These are phyloP conservation scores for Microcebus lehilahytsara DNA, from an alignment of 2,113 vertebrate species.

Conservation along the genomic window DNA sequence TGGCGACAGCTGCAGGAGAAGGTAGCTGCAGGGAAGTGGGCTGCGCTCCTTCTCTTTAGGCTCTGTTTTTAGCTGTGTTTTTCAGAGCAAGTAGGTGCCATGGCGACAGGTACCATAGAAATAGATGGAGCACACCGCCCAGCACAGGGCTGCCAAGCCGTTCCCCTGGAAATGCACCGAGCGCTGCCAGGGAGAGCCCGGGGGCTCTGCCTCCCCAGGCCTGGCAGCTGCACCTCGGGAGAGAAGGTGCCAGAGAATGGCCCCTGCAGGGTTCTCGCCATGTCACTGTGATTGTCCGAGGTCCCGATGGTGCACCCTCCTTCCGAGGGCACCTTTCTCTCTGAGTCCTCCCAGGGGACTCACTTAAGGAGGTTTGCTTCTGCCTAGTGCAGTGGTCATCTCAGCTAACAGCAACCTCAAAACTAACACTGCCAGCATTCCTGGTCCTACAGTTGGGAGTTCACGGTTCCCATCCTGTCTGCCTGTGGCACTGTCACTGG, in stretches of 20 bases:
- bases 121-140: conserved; percentile 45
- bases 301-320: accelerated
- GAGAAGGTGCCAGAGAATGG: not conserved
- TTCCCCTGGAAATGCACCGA: conserved; percentile 64
- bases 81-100: conserved; percentile 65
- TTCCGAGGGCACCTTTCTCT: not conserved
- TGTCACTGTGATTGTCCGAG: not conserved
- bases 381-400: not conserved
- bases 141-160: not conserved
- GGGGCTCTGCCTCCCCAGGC: not conserved
- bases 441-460: not conserved
- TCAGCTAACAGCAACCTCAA: not conserved
- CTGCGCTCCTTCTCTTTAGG: not conserved
- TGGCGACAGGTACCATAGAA: conserved; percentile 75
- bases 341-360: not conserved
- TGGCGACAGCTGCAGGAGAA: not conserved
- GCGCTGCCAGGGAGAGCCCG: not conserved
- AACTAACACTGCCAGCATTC: not conserved
- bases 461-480: not conserved
- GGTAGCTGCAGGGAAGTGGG: not conserved
- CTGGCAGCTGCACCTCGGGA: not conserved
- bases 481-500: not conserved
- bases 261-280: not conserved
- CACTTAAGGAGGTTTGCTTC: not conserved
- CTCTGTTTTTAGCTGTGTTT: conserved; percentile 75